These are phyloP conservation scores for Phylloscopus trochiloides DNA, from an alignment of 2,113 vertebrate species.

Conservation along the genomic window DNA sequence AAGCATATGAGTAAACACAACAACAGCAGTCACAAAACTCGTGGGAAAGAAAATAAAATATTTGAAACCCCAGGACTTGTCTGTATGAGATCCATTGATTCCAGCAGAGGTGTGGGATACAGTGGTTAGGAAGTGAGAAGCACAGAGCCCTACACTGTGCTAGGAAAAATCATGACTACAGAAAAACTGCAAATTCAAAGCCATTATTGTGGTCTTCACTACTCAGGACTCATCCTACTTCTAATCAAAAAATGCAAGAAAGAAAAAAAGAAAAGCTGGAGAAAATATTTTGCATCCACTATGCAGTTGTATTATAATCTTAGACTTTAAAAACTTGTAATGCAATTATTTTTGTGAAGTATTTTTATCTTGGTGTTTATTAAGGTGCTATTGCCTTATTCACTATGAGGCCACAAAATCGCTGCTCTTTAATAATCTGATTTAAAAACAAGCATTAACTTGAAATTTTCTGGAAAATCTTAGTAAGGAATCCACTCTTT, in stretches of 20 bases:
- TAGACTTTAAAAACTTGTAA: background rate
- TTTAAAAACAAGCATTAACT: background rate
- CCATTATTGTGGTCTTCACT: background rate
- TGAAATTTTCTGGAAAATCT: background rate
- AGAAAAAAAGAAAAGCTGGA: background rate
- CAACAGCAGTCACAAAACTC: background rate
- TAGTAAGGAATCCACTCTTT: background rate
- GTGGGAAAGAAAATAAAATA: conserved; percentile 58
- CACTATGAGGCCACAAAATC: background rate
- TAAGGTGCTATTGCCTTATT: too few relatives aligned
- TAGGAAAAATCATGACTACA: background rate
- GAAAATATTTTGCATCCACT: background rate
- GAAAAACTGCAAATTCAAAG: background rate
- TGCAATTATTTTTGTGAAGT: background rate
- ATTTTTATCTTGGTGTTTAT: background rate
- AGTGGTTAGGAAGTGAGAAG: background rate
- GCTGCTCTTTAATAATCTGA: background rate
- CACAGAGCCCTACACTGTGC: background rate
- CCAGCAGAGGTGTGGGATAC: background rate
- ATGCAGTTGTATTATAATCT: background rate
- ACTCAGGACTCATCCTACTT: background rate
- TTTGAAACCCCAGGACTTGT: background rate
- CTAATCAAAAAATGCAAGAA: background rate
- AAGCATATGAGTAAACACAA: conserved; percentile 39
- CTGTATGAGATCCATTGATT: background rate